These are phyloP conservation scores for Drosophila mauritiana DNA, from an alignment of 1,140 invertebrate species.

Conservation along the genomic window DNA sequence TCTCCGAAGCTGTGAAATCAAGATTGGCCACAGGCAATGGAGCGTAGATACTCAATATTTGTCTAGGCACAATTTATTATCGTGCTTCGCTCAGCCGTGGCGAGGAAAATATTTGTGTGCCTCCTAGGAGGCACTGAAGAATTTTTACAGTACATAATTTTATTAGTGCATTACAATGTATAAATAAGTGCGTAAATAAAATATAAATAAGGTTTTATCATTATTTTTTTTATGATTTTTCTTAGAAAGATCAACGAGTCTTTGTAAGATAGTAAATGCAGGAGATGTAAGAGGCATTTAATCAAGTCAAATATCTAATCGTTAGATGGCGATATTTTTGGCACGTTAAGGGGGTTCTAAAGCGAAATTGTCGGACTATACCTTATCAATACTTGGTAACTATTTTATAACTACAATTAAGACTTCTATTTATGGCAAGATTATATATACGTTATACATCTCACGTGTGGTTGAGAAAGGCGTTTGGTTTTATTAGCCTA, in stretches of 20 bases:
- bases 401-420: neutral
- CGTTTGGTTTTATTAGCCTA: neutral
- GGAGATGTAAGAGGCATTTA: too few species aligned
- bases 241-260: too few species aligned
- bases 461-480: neutral
- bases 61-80: neutral
- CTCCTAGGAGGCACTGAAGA: too few species aligned
- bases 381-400: neutral
- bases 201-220: too few species aligned
- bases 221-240: too few species aligned
- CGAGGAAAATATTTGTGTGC: neutral
- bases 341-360: too few species aligned
- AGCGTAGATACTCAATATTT: neutral
- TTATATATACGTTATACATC: neutral
- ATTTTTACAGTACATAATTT: too few species aligned
- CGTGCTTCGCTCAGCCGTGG: neutral
- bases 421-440: neutral
- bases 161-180: too few species aligned
- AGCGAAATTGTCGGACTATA: neutral
- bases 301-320: neutral
- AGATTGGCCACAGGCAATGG: constrained; percentile 3
- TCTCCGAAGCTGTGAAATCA: neutral
- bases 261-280: too few species aligned
- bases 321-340: neutral
- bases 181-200: too few species aligned